These are phyloP conservation scores for Seira ritae DNA, from an alignment of 2,888 invertebrate species.

Conservation along the genomic window DNA sequence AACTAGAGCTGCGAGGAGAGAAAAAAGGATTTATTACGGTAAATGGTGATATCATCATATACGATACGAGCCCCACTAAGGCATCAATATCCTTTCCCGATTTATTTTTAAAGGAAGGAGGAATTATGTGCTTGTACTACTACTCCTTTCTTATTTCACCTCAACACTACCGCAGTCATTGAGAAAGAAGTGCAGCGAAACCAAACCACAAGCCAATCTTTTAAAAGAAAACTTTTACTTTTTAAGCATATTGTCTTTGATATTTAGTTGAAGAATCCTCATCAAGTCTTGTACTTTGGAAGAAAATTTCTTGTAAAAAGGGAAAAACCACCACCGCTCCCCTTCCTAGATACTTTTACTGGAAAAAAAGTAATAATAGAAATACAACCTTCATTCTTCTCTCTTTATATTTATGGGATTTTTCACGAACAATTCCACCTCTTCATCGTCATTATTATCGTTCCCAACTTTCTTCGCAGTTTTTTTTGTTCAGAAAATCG, in stretches of 20 bases:
- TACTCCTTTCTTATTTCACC: slow-evolving; percentile 3
- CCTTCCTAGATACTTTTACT: background rate
- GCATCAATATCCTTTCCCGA: background rate
- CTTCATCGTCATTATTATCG: background rate
- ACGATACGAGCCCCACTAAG: background rate
- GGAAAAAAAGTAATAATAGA: slow-evolving; percentile 8
- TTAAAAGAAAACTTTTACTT: slow-evolving; percentile 9
- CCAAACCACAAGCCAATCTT: background rate
- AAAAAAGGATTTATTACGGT: slow-evolving; percentile 18
- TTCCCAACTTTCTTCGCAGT: slow-evolving; percentile 7
- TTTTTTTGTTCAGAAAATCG: background rate
- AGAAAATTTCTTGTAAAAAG: background rate
- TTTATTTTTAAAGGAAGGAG: background rate
- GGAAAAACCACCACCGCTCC: background rate
- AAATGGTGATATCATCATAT: slow-evolving; percentile 11
- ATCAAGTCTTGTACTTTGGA: slow-evolving; percentile 7
- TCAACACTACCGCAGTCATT: slow-evolving; percentile 9
- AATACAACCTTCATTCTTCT: background rate
- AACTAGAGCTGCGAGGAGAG: background rate
- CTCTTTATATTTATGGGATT: background rate
- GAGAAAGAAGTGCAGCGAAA: too few species aligned
- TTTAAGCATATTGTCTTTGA: slow-evolving; percentile 9
- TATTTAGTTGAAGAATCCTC: background rate
- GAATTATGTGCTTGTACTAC: background rate
- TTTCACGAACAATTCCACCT: background rate